Conservation (phyloP, 2,888 invertebrate genomes). For the Phalera bucephala region DNA sequence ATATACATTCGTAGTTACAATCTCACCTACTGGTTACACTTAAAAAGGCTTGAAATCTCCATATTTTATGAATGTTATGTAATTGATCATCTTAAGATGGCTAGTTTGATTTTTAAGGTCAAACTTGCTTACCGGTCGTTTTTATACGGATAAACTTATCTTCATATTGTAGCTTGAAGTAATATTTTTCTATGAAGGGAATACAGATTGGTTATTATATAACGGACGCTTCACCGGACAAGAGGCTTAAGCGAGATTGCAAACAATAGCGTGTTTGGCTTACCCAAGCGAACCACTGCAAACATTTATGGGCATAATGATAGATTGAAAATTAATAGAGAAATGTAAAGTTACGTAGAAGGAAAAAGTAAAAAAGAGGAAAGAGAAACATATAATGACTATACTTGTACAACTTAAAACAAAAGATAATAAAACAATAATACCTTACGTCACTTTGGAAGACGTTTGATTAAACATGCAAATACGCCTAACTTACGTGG, state of each 20-base stretch:
- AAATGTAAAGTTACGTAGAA: constrained; percentile 6
- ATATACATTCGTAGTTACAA: too few species aligned
- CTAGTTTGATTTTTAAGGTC: too few species aligned
- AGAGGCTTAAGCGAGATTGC: neutral
- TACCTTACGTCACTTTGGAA: constrained; percentile 80
- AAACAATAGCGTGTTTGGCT: neutral
- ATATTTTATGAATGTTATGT: too few species aligned
- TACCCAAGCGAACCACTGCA: constrained; percentile 19
- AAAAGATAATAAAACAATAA: constrained; percentile 29
- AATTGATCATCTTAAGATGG: too few species aligned
- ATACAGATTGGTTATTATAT: neutral
- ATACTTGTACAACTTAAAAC: constrained; percentile 16
- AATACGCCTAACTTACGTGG: constrained; percentile 71
- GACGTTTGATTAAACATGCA: constrained; percentile 79
- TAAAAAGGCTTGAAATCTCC: too few species aligned
- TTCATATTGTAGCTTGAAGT: constrained; percentile 3
- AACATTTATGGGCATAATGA: constrained; percentile 11
- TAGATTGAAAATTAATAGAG: constrained; percentile 11
- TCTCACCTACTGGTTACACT: too few species aligned
- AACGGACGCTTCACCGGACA: neutral
- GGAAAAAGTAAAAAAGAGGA: constrained; percentile 13
- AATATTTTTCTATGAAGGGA: constrained; percentile 9
- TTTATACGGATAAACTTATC: too few species aligned
- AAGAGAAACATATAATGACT: constrained; percentile 13
- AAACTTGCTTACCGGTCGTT: too few species aligned